A percentile compares a stretch with the other conserved stretches of the same genome.
Conservation (phyloP, 2,888 invertebrate genomes). For the Chrysolina americana region DNA sequence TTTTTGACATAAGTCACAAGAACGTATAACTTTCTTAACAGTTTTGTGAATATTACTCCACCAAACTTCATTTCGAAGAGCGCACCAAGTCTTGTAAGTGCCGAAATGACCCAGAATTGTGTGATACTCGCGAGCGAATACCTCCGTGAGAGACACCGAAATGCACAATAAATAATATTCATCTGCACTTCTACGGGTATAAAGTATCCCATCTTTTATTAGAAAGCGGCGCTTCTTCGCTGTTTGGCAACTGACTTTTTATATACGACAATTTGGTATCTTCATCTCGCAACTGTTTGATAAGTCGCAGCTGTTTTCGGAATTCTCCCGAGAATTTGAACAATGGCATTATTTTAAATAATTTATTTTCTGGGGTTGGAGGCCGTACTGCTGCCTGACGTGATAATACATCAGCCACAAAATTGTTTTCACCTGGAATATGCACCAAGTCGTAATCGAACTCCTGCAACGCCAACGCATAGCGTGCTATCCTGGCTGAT, state of each 20-base stretch:
- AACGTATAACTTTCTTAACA: constrained; percentile 25
- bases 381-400: constrained; percentile 4
- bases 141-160: not conserved
- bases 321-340: not conserved
- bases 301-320: not conserved
- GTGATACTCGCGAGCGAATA: constrained; percentile 26
- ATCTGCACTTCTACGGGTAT: not conserved
- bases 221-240: not conserved
- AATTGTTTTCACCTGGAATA: constrained; percentile 35
- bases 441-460: constrained; percentile 47
- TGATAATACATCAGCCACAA: constrained; percentile 40
- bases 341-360: not conserved
- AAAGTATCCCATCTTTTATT: not conserved
- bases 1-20: constrained; percentile 41
- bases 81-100: constrained; percentile 30
- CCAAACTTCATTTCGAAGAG: constrained; percentile 32
- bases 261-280: too few relatives aligned
- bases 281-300: too few relatives aligned
- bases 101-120: constrained; percentile 38
- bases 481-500: constrained; percentile 42
- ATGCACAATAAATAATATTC: constrained; percentile 9
- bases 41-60: constrained; percentile 33
- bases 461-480: constrained; percentile 47
- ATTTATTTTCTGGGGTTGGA: constrained; percentile 1
- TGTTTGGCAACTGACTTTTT: not conserved